A percentile compares a stretch with the other conserved stretches of the same genome.
phyloP scores from a whole-genome alignment of 2,888 invertebrate species.

The Ichneumoninae sp. region DNA sequence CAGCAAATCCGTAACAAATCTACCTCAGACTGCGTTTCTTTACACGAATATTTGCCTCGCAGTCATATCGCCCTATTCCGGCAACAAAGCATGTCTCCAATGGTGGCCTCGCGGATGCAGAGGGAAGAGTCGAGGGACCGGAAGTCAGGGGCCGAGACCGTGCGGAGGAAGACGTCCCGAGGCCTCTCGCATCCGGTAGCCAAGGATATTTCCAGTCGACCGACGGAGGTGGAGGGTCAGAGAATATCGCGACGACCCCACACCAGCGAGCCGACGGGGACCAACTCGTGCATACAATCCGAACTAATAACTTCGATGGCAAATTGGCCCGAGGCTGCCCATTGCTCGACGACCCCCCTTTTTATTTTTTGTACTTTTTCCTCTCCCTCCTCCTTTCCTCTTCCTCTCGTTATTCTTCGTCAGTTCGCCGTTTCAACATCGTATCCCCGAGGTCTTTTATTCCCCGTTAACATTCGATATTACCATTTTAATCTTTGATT shows the following conservation, averaged over 20 bases:
- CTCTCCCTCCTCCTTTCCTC: slow-evolving; percentile 9
- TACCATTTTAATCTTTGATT: slow-evolving; percentile 44
- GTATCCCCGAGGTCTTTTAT: slow-evolving; percentile 10
- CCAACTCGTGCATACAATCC: slow-evolving; percentile 63
- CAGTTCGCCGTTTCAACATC: slow-evolving; percentile 25
- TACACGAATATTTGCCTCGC: slow-evolving; percentile 44
- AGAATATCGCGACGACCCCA: slow-evolving; percentile 35
- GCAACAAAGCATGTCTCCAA: slow-evolving; percentile 51
- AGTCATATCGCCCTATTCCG: slow-evolving; percentile 21
- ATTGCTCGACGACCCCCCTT: slow-evolving; percentile 24
- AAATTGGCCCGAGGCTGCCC: slow-evolving; percentile 65
- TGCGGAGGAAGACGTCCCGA: slow-evolving; percentile 63
- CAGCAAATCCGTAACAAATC: background rate
- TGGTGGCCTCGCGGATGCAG: slow-evolving; percentile 24
- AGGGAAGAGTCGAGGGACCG: slow-evolving; percentile 59
- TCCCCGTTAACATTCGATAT: slow-evolving; percentile 44
- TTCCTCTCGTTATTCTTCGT: slow-evolving; percentile 33
- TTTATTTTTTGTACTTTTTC: slow-evolving; percentile 24
- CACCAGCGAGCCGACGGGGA: slow-evolving; percentile 33
- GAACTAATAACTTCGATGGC: slow-evolving; percentile 64
- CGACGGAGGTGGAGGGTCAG: slow-evolving; percentile 8
- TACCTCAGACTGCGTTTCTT: background rate
- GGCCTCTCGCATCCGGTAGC: slow-evolving; percentile 66
- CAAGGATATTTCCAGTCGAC: slow-evolving; percentile 47
- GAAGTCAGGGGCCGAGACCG: slow-evolving; percentile 59